A percentile compares a stretch with the other conserved stretches of the same genome.
phyloP scores from a whole-genome alignment of 1,140 invertebrate species.

The Venturia canescens region DNA sequence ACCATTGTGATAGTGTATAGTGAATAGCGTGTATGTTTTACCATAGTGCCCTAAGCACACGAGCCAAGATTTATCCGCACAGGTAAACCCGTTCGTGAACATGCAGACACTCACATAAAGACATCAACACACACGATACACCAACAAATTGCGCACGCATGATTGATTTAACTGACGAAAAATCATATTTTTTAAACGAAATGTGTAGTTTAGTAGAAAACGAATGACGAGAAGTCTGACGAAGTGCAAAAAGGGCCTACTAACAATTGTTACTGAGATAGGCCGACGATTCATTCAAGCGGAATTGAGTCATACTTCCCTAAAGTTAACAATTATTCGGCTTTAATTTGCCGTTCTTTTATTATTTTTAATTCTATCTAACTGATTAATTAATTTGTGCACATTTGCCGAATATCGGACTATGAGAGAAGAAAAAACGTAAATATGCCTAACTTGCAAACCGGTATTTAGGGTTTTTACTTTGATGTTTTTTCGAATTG shows the following conservation, averaged over 20 bases:
- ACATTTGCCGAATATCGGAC: not conserved
- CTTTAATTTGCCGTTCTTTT: not conserved
- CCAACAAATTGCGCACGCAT: not conserved
- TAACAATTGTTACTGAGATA: slow-evolving; percentile 1
- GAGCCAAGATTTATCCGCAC: slow-evolving; percentile 40
- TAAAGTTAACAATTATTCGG: not conserved
- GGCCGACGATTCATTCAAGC: not conserved
- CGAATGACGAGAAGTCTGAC: not conserved
- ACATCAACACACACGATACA: too few relatives aligned
- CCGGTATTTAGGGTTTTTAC: slow-evolving; percentile 64
- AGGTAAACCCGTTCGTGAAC: not conserved
- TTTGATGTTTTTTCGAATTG: slow-evolving; percentile 35
- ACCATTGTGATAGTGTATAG: slow-evolving; percentile 75
- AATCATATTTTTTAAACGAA: not conserved
- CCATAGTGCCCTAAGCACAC: slow-evolving; percentile 66
- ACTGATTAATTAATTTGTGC: too few relatives aligned
- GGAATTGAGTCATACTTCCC: not conserved
- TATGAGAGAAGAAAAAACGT: slow-evolving; percentile 4
- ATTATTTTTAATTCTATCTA: not conserved
- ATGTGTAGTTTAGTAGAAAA: slow-evolving; percentile 11
- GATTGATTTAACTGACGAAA: not conserved
- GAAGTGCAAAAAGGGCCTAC: slow-evolving; percentile 13
- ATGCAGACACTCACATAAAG: not conserved
- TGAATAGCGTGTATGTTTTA: slow-evolving; percentile 58
- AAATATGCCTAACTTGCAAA: slow-evolving; percentile 48